Percentiles rank a stretch among this genome's conserved stretches.
phyloP scores from a whole-genome alignment of 1,140 invertebrate species.

The Eubasilissa regina region DNA sequence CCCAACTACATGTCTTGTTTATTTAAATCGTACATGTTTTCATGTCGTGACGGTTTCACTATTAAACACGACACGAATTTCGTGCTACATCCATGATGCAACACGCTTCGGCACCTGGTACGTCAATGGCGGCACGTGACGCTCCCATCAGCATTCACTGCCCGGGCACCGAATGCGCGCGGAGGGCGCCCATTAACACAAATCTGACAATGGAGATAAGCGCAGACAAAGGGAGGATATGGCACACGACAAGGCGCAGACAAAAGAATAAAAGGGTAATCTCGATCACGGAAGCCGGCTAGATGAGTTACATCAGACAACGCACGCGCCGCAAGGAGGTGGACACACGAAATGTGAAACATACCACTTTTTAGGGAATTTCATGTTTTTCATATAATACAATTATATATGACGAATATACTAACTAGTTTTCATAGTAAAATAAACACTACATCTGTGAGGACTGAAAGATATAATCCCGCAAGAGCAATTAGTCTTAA shows the following conservation, averaged over 20 bases:
- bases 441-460: no score
- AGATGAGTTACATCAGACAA: slow-evolving; percentile 1
- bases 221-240: slow-evolving; percentile 25
- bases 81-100: neutral
- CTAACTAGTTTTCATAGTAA: no score
- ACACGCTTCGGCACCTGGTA: neutral
- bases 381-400: no score
- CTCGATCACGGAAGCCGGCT: slow-evolving; percentile 13
- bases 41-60: slow-evolving; percentile 7
- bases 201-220: slow-evolving; percentile 30
- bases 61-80: neutral
- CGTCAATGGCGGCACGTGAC: neutral
- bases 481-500: no score
- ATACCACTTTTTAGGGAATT: no score
- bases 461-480: no score
- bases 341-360: neutral
- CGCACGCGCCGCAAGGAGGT: no score
- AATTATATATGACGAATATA: no score
- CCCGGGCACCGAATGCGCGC: neutral
- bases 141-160: slow-evolving; percentile 6
- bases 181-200: slow-evolving; percentile 4
- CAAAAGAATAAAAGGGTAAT: slow-evolving; percentile 26
- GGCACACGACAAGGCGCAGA: slow-evolving; percentile 11
- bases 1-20: neutral
- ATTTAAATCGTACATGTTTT: slow-evolving; percentile 2